Base-by-base conservation (phyloP, 1,140 invertebrate genomes). In the Sipha flava region DNA sequence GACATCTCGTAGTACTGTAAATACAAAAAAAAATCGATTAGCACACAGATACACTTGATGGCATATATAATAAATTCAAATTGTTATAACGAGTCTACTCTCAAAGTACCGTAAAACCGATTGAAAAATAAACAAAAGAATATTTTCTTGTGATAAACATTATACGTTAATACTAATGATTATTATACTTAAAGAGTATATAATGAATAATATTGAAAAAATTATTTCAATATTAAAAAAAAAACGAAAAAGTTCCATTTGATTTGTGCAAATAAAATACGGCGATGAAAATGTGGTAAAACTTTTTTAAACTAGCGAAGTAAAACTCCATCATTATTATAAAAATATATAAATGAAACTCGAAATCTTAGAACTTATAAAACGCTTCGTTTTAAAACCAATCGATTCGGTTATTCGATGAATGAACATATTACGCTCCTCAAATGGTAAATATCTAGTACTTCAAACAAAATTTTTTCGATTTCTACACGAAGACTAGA, bases 1-100 rank as follows among this genome's bases (percentile, higher is more conserved):
- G 96, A 98, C 96, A 99, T 98, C 90, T 99, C 97, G 90, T 98
- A 99, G 88, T 99, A 99, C 96, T 98, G 92, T 83, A 94, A 95
- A 86, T 90, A 70, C 1, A 70, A 16, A 47, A 47, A 70, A 70
- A 70, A 29, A 16, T 68, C 9, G 26, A 70, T 70, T 70, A 70
- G 23, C 23, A 45, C 18, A 4, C 66, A 47, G 10, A 14, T 26
- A 66, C 21, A 70, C 23, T 29, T 6, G 3, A 10, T 37, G 16
- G 29, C 26, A 70, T 45, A n/a, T 47, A 18, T 45, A 68, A 34
- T 21, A 43, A 16, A 66, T 43, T 66, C 64, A 66, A 66, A 34
- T 43, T 66, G 40, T 23, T 12, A 14, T 6, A 12, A 5, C 21
- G 12, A 43, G 64, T 66, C n/a, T 23, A 54, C 6, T 66, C 66